These are phyloP conservation scores for Scaptomyza hsui DNA, from an alignment of 1,140 invertebrate genomes.

Conservation along the genomic window DNA sequence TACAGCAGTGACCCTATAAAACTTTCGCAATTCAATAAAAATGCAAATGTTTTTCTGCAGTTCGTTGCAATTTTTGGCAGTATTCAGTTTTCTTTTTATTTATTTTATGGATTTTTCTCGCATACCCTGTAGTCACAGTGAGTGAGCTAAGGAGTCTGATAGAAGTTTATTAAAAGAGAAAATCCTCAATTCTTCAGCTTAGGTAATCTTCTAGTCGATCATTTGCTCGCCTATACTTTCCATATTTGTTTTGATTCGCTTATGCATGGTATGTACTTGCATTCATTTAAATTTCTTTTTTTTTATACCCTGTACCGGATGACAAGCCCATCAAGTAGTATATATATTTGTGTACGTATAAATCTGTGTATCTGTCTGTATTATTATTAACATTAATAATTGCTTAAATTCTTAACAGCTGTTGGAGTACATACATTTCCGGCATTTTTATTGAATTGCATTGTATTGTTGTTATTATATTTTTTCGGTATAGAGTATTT, in stretches of 20 bases:
- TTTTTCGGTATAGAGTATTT: constrained; percentile 18
- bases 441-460: background rate
- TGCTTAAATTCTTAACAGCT: background rate
- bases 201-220: background rate
- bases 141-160: background rate
- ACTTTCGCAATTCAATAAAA: constrained; percentile 80
- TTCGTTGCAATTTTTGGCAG: constrained; percentile 65
- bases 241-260: background rate
- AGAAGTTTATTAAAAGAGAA: background rate
- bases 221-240: background rate
- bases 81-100: constrained; percentile 58
- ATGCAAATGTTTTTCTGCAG: constrained; percentile 74
- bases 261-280: background rate
- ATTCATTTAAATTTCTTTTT: background rate
- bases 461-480: constrained; percentile 13
- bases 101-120: constrained; percentile 22
- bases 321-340: background rate
- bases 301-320: background rate
- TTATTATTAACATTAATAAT: constrained; percentile 3
- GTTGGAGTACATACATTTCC: background rate
- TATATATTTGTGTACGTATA: background rate
- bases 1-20: constrained; percentile 70
- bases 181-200: too few relatives aligned
- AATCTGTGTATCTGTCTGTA: background rate
- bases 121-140: constrained; percentile 16